A percentile compares a stretch with the other conserved stretches of the same genome.
Evolutionary conservation across 2,888 invertebrate species (phyloP).

Genomic region (Xanthostigma xanthostigma): DNA sequence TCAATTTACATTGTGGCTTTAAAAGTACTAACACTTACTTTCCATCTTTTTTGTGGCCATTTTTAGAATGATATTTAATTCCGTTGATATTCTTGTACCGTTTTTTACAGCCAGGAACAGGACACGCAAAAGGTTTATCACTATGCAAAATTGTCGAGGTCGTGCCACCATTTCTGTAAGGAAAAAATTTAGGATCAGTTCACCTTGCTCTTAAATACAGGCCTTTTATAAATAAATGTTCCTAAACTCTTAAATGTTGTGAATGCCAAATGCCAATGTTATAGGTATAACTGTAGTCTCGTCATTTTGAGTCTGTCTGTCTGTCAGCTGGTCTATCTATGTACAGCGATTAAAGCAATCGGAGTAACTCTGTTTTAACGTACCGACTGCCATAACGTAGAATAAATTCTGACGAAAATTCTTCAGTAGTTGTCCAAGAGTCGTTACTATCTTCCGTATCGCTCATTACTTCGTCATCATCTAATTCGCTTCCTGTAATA

Average conservation of each 20-base stretch:
- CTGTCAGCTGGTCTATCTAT: too few relatives aligned
- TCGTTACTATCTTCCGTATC: constrained; percentile 72
- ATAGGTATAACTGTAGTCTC: too few relatives aligned
- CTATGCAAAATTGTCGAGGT: constrained; percentile 12
- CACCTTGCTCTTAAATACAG: too few relatives aligned
- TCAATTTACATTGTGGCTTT: too few relatives aligned
- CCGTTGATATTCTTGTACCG: constrained; percentile 80
- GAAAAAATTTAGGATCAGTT: too few relatives aligned
- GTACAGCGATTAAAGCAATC: too few relatives aligned
- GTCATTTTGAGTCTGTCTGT: too few relatives aligned
- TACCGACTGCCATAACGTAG: constrained; percentile 53
- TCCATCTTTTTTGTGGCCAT: constrained; percentile 72
- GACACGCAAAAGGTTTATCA: constrained; percentile 73
- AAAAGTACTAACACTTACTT: constrained; percentile 39
- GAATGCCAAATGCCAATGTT: too few relatives aligned
- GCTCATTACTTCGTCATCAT: constrained; percentile 50
- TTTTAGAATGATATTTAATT: constrained; percentile 77
- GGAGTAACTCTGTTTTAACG: too few relatives aligned
- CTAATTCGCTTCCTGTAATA: constrained; percentile 38
- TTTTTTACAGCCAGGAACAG: constrained; percentile 75
- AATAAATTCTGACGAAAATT: constrained; percentile 66
- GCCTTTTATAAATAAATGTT: too few relatives aligned
- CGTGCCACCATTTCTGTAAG: too few relatives aligned
- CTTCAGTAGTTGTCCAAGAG: constrained; percentile 63
- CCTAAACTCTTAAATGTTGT: too few relatives aligned